Evolutionary conservation across 2,888 invertebrate genomes (phyloP), one percentile per base, ranked within the genome.

Genomic region (Drymonia ruficornis): DNA sequence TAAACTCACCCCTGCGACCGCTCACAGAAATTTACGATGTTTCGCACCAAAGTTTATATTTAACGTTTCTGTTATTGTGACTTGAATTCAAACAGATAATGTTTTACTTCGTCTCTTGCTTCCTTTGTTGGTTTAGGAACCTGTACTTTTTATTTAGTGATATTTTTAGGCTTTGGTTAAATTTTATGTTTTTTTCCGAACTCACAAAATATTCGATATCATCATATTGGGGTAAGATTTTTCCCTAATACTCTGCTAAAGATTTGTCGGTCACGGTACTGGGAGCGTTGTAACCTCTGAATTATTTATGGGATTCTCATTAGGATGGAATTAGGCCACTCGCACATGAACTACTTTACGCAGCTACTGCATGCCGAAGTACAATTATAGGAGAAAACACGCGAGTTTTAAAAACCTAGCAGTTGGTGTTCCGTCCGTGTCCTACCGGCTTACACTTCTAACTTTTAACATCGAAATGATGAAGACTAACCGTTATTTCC

Each of bases 11-110:
- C 46, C 53, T 28, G 13, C 12, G 18, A 47, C 16, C 36, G 44
- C 40, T 49, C 42, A 40, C 40, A 28, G 53, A 43, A 53, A 54
- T 65, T 58, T 53, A 49, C 40, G 40, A 53, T 38, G 47, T 56
- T 65, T 61, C 23, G 42, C 36, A 8, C 42, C 29, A 18, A 53
- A 46, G 28, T 49, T 52, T 19, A 45, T 16, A 52, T 34, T 51
- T 48, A 52, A 50, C 47, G 55, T 55, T 55, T 60, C 55, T 23
- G 23, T 23, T 43, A 18, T 43, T 43, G 19, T 43, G 43, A 53
- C 56, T 40, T 28, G 50, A n/a, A 67, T 54, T 52, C 34, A 15
- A 46, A 16, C 18, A 40, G 54, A 61, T 40, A 13, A 47, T 53
- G 43, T 49, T 49, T 48, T 56, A 43, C 56, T 53, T 53, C 12